Base-by-base conservation (phyloP, 1,140 invertebrate species). In the Trichogramma pretiosum region DNA sequence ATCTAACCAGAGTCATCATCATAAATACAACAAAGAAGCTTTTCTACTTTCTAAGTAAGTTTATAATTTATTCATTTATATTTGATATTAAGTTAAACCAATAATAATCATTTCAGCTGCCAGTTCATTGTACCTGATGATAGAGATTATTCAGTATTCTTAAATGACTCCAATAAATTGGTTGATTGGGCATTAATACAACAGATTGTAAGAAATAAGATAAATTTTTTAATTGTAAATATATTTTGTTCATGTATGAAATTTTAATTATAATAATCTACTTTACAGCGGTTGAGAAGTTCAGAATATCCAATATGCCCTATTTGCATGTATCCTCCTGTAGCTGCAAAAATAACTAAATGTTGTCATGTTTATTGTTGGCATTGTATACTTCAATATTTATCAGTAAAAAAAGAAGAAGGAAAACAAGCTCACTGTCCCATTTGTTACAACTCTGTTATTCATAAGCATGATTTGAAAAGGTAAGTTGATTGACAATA, bases 341-440 rank as follows among this genome's bases (percentile, higher is more conserved):
- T 82, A 43, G 86, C 89, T 54, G 91, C 84, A 3, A 90, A 94
- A 73, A 90, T 97, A 60, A 94, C 92, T 0, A 78, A 83, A 24
- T 98, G 94, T 73, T 93, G 93, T 18, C 94, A 98, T 67, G 83
- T 93, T 47, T 97, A 89, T 63, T 98, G 94, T 67, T 98, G 90
- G 89, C 77, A 90, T 1, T 98, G 94, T 63, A 82, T 96, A 57
- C 75, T 98, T 17, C 93, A 96, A 66, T 97, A 97, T 69, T 73
- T 94, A 46, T 78, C 87, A 14, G 68, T 93, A 2, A 84, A 83
- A n/a, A n/a, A n/a, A n/a, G n/a, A n/a, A n/a, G n/a, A n/a, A 34
- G 87, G 94, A 57, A 85, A 87, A 70, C 61, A 78, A 79, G 68
- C 83, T 54, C 77, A 83, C 61, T 95, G 92, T 70, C 92, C 92